Evolutionary conservation across 2,888 invertebrate species (phyloP).

Genomic region (Colostygia pectinataria): DNA sequence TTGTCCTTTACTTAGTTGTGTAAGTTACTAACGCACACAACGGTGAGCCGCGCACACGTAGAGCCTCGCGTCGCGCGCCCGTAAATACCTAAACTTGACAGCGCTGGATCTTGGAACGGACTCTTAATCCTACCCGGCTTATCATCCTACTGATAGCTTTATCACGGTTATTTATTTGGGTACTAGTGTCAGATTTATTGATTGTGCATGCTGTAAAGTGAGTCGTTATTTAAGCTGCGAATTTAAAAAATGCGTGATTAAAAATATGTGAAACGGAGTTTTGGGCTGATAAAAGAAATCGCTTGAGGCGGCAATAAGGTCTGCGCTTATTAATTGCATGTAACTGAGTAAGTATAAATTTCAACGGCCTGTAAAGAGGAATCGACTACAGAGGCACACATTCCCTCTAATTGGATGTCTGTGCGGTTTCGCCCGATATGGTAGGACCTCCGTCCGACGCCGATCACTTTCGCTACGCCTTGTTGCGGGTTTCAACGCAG

Average conservation of each 20-base stretch:
- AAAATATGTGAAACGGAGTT: constrained; percentile 16
- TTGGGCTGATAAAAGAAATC: constrained; percentile 18
- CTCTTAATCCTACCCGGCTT: constrained; percentile 43
- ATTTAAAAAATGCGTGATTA: constrained; percentile 25
- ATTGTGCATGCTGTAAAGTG: constrained; percentile 23
- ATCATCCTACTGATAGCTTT: constrained; percentile 30
- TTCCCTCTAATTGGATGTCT: constrained; percentile 79
- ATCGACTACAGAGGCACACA: constrained; percentile 54
- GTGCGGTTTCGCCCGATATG: constrained; percentile 62
- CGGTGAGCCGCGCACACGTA: no score
- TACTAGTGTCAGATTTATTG: constrained; percentile 30
- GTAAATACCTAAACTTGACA: no score
- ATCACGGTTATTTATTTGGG: constrained; percentile 32
- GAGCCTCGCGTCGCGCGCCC: no score
- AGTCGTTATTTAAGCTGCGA: constrained; percentile 27
- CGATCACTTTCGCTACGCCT: constrained; percentile 68
- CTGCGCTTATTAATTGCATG: constrained; percentile 13
- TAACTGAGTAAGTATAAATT: constrained; percentile 17
- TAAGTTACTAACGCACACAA: no score
- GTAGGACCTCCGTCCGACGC: constrained; percentile 55
- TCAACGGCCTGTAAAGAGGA: constrained; percentile 62
- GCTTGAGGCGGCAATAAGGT: constrained; percentile 23
- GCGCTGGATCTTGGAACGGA: no score
- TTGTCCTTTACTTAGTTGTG: no score
- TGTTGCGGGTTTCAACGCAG: constrained; percentile 42